Evolutionary conservation across 1,140 invertebrate genomes (phyloP).

Genomic region (Pachyrhynchus sulphureomaculatus): DNA sequence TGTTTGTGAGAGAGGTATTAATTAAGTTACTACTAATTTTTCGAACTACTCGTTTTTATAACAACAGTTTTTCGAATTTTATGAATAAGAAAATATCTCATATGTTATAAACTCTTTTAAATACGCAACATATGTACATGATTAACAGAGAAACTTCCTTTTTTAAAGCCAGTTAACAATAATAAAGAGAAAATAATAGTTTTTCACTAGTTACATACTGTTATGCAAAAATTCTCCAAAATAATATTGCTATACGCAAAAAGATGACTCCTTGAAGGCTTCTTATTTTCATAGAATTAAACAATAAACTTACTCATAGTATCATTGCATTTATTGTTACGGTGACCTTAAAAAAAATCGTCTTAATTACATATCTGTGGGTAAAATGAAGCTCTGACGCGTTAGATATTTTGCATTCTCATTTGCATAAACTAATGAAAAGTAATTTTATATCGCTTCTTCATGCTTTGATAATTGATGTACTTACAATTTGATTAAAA

Average conservation of each 20-base stretch:
- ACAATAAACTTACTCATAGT: constrained; percentile 17
- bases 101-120: too few species aligned
- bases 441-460: constrained; percentile 2
- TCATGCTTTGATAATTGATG: background rate
- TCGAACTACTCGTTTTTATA: too few species aligned
- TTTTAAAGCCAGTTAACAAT: too few species aligned
- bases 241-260: background rate
- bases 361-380: constrained; percentile 9
- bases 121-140: too few species aligned
- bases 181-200: too few species aligned
- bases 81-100: too few species aligned
- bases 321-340: constrained; percentile 6
- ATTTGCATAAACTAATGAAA: background rate
- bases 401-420: background rate
- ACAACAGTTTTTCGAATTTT: too few species aligned
- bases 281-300: constrained; percentile 17
- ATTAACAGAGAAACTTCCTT: too few species aligned
- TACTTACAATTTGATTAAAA: too few species aligned
- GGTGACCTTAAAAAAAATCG: constrained; percentile 15
- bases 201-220: too few species aligned
- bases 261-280: constrained; percentile 10
- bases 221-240: background rate
- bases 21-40: too few species aligned
- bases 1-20: too few species aligned
- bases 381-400: background rate